Conservation (phyloP, 2,113 vertebrate species). For the Thalassoma bifasciatum region DNA sequence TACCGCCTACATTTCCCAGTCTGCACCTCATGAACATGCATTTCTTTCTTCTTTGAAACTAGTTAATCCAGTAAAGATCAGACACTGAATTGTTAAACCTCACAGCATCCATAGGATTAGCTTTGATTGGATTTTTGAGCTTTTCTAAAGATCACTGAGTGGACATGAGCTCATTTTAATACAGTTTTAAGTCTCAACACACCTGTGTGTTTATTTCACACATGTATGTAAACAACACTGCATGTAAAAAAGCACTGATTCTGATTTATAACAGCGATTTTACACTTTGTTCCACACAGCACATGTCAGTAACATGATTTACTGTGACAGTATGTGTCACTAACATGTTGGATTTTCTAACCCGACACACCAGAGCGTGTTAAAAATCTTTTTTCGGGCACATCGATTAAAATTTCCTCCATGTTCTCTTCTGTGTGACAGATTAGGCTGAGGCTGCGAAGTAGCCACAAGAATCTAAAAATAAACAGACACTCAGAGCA, state of each 20-base stretch:
- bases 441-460: conserved; percentile 65
- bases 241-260: not conserved
- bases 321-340: conserved; percentile 53
- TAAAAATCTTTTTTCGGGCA: conserved; percentile 47
- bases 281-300: not conserved
- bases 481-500: conserved; percentile 71
- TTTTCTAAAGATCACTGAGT: not conserved
- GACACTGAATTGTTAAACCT: conserved; percentile 12
- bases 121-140: not conserved
- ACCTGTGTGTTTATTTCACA: not conserved
- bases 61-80: conserved; percentile 14
- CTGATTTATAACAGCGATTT: conserved; percentile 33
- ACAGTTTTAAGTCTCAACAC: not conserved
- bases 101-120: not conserved
- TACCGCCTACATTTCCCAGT: conserved; percentile 3
- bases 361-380: conserved; percentile 38
- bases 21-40: not conserved
- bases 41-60: conserved; percentile 5
- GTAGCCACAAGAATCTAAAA: conserved; percentile 74
- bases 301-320: conserved; percentile 50
- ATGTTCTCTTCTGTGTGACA: conserved; percentile 64
- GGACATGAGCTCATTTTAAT: not conserved
- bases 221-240: conserved; percentile 6
- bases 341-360: conserved; percentile 54
- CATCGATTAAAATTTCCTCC: conserved; percentile 63